These are phyloP conservation scores for Drosophila recens DNA, from an alignment of 2,888 invertebrate genomes.

Conservation along the genomic window DNA sequence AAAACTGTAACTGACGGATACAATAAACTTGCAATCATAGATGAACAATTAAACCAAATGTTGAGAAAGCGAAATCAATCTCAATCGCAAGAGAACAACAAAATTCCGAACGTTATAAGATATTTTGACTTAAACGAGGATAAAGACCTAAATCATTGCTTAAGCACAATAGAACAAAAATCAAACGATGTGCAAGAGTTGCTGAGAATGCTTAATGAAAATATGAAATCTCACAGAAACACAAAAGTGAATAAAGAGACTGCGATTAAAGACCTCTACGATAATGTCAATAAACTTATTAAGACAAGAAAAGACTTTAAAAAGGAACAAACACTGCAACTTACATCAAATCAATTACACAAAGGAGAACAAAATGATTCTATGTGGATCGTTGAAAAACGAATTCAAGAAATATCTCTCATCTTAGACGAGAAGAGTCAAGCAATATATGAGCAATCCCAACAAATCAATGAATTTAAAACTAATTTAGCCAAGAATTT, in stretches of 20 bases:
- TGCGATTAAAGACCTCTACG: background rate
- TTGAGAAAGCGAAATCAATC: background rate
- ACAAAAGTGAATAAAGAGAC: background rate
- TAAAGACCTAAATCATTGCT: conserved; percentile 1
- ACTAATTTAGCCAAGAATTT: background rate
- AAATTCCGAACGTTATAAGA: background rate
- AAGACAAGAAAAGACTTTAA: background rate
- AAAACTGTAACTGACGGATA: background rate
- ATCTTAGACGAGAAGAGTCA: background rate
- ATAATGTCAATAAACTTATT: background rate
- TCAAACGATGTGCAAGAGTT: background rate
- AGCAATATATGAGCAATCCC: background rate
- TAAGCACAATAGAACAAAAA: background rate
- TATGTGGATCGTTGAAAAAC: background rate
- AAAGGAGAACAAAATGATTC: background rate
- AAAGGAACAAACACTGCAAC: background rate
- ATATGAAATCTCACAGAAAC: background rate
- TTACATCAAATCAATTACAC: background rate
- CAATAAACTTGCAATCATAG: background rate
- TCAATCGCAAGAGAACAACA: background rate
- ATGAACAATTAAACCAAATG: background rate
- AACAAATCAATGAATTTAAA: background rate
- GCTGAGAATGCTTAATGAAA: background rate
- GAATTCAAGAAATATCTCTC: background rate
- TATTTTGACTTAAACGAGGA: background rate